Evolutionary conservation across 1,140 invertebrate genomes (phyloP).

Genomic region (Calephelis virginiensis): DNA sequence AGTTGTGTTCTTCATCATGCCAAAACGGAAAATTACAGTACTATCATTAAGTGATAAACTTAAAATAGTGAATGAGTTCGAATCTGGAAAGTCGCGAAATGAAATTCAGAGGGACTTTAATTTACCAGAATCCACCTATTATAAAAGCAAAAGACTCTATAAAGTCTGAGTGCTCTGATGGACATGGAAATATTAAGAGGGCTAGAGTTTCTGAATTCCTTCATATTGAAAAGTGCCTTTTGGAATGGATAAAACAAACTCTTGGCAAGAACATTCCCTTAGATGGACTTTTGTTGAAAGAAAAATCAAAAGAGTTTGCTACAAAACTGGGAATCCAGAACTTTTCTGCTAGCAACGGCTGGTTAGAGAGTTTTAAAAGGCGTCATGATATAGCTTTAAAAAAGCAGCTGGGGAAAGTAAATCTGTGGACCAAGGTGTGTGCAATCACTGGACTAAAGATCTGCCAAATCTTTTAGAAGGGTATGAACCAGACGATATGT

Average conservation of each 20-base stretch:
- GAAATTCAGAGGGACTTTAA: constrained; percentile 34
- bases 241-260: constrained; percentile 27
- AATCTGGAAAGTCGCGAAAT: constrained; percentile 34
- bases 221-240: constrained; percentile 29
- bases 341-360: too few relatives aligned
- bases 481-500: too few relatives aligned
- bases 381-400: too few relatives aligned
- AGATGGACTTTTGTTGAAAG: too few relatives aligned
- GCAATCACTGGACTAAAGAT: too few relatives aligned
- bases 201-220: constrained; percentile 27
- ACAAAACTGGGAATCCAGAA: too few relatives aligned
- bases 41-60: constrained; percentile 20
- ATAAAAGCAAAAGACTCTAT: constrained; percentile 32
- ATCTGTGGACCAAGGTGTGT: too few relatives aligned
- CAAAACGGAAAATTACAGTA: constrained; percentile 23
- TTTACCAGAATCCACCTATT: constrained; percentile 33
- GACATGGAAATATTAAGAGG: constrained; percentile 27
- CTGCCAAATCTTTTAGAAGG: too few relatives aligned
- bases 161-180: constrained; percentile 35
- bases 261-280: too few relatives aligned
- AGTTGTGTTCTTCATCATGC: constrained; percentile 29
- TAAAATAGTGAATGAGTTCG: constrained; percentile 21
- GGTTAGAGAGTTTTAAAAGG: too few relatives aligned
- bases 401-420: too few relatives aligned
- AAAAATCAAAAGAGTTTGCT: too few relatives aligned